These are phyloP conservation scores for Anoncus sp. DNA, from an alignment of 2,888 invertebrate species.

Conservation along the genomic window DNA sequence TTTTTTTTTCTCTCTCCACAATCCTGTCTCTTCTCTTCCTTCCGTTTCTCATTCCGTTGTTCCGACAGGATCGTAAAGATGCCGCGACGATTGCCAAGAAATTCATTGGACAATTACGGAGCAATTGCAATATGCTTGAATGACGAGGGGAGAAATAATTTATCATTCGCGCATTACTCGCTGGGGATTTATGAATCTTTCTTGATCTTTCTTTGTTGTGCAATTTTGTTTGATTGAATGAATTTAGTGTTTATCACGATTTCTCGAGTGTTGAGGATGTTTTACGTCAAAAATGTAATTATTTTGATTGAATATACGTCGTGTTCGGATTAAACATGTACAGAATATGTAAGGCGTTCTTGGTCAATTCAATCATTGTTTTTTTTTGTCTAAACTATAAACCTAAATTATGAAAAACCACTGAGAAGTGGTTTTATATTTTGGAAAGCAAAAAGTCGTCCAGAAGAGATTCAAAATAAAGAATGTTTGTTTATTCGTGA, in stretches of 20 bases:
- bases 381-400: neutral
- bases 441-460: too few relatives aligned
- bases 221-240: neutral
- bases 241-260: neutral
- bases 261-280: too few relatives aligned
- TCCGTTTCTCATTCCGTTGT: conserved; percentile 46
- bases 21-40: conserved; percentile 40
- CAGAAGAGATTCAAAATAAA: too few relatives aligned
- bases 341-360: neutral
- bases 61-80: conserved; percentile 51
- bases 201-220: neutral
- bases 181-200: neutral
- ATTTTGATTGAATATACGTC: too few relatives aligned
- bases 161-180: neutral
- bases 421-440: too few relatives aligned
- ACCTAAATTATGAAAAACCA: too few relatives aligned
- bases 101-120: conserved; percentile 63
- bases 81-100: conserved; percentile 55
- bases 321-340: neutral
- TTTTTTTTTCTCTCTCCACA: conserved; percentile 14
- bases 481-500: too few relatives aligned
- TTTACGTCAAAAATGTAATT: too few relatives aligned
- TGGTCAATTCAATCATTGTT: neutral
- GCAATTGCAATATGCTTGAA: conserved; percentile 58
- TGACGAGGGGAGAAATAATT: conserved; percentile 35